These are phyloP conservation scores for Schizotus pectinicornis DNA, from an alignment of 2,888 invertebrate species.

Conservation along the genomic window DNA sequence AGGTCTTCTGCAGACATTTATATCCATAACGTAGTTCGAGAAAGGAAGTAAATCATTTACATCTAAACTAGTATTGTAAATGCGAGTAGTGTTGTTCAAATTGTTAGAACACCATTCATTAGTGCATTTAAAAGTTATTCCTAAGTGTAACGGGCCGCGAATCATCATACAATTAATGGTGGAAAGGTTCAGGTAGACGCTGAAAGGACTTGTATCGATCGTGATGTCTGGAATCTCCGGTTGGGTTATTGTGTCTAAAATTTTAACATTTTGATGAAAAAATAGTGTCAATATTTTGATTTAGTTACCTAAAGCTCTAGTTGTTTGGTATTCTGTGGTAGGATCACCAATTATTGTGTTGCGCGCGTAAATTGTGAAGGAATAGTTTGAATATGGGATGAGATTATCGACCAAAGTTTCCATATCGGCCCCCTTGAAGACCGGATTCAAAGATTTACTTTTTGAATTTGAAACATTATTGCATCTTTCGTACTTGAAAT, in stretches of 20 bases:
- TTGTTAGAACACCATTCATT: conserved; percentile 4
- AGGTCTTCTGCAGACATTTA: neutral
- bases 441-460: too few relatives aligned
- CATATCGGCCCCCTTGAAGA: neutral
- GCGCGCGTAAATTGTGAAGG: neutral
- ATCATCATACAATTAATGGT: neutral
- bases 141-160: neutral
- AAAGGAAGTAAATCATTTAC: neutral
- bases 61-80: neutral
- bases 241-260: neutral
- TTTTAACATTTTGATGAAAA: too few relatives aligned
- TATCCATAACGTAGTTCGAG: conserved; percentile 1
- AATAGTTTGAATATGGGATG: conserved; percentile 5
- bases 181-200: neutral
- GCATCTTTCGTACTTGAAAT: neutral
- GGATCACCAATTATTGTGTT: conserved; percentile 3
- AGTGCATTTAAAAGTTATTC: neutral
- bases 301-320: too few relatives aligned
- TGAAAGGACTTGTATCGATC: neutral
- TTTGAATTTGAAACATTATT: too few relatives aligned
- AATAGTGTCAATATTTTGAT: too few relatives aligned
- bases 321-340: neutral
- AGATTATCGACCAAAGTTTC: neutral
- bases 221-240: neutral
- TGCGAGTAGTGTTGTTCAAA: neutral